Base-by-base conservation (phyloP, 2,113 vertebrate genomes). In the Nettapus auritus region DNA sequence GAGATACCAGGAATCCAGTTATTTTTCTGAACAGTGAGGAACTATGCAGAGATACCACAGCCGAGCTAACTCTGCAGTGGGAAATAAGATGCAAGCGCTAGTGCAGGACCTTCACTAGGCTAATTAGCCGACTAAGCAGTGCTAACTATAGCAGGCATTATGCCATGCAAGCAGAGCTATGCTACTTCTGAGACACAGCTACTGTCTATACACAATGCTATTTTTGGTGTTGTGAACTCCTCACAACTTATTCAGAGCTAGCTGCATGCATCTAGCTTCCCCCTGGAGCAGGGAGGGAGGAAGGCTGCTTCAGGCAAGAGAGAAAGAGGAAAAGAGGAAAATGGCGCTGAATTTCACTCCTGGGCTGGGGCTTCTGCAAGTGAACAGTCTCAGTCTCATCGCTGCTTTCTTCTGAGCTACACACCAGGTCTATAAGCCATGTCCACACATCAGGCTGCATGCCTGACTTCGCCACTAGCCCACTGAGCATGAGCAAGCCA, bases 141-240 rank as follows among this genome's bases (percentile, higher is more conserved):
- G 38, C 90, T 96, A 86, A 83, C 92, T 93, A 71, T 64, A 95
- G 94, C 68, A 81, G 73, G 73, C 74, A 78, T 88, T 84, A 26
- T 86, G 92, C 92, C 94, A 71, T 33, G 15, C 46, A 81, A 84
- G 80, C 86, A 84, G 80, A 78, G 80, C 90, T 67, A 56, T 64
- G 26, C 69, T 86, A 1, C 80, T 95, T 42, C 83, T 81, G 88
- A 95, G 86, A 59, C 90, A 64, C 73, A 86, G 90, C 56, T 68
- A 38, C 88, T 90, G 95, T 80, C 78, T 92, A 34, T 73, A 77
- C 75, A 77, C 68, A 44, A 0, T 26, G 82, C 90, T 97, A 80
- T 95, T 96, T 91, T 80, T 15, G 86, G 90, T 93, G 18, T 8
- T 62, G n/a, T 80, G 92, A 95, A 86, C 88, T 95, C 85, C 67